Percentiles rank a stretch among this genome's conserved stretches.
Conservation (phyloP, 2,888 invertebrate genomes). For the Cheilosia pagana region DNA sequence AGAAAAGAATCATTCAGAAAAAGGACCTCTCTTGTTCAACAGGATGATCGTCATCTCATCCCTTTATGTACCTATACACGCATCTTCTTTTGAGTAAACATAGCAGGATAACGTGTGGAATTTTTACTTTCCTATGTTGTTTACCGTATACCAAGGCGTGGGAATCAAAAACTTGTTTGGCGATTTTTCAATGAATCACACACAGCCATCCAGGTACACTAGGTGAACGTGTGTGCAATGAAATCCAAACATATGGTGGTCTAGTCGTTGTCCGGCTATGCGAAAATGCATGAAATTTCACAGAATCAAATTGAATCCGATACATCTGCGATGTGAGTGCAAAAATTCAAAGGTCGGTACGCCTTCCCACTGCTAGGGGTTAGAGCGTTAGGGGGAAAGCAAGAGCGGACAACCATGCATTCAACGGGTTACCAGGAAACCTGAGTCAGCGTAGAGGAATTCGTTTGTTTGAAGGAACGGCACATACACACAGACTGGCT, state of each 20-base stretch:
- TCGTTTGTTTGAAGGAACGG: conserved; percentile 18
- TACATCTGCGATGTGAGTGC: conserved; percentile 9
- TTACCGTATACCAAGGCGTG: conserved; percentile 28
- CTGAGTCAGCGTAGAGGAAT: conserved; percentile 47
- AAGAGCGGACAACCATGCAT: background rate
- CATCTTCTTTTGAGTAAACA: conserved; percentile 19
- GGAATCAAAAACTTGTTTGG: conserved; percentile 46
- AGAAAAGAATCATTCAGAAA: background rate
- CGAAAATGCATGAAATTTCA: conserved; percentile 15
- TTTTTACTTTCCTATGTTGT: conserved; percentile 12
- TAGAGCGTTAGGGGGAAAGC: conserved; percentile 1
- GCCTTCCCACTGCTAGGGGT: conserved; percentile 6
- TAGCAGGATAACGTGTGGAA: conserved; percentile 46
- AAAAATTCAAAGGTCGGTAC: conserved; percentile 34
- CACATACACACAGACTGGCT: background rate
- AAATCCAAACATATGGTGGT: conserved; percentile 44
- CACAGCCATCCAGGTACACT: conserved; percentile 17
- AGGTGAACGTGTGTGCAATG: conserved; percentile 21
- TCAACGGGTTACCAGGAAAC: conserved; percentile 42
- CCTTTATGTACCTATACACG: background rate
- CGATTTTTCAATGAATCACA: conserved; percentile 41
- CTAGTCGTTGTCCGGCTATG: conserved; percentile 21
- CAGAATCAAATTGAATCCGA: conserved; percentile 5
- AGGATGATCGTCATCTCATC: conserved; percentile 4
- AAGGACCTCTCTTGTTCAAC: conserved; percentile 5